Conservation (phyloP, 2,888 invertebrate species). For the Gonocerus acuteangulatus region DNA sequence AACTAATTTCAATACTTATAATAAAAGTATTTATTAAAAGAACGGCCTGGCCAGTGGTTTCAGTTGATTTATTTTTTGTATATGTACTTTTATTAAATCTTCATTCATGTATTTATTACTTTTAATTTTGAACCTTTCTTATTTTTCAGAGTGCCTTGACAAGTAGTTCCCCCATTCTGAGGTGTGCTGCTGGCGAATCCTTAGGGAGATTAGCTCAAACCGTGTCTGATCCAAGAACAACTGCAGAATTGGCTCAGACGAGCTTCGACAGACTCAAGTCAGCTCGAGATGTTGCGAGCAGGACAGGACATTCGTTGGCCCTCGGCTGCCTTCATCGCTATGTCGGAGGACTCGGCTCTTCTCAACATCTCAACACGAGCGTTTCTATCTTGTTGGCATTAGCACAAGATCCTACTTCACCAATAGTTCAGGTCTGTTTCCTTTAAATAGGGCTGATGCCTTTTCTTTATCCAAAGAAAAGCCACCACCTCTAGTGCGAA, state of each 20-base stretch:
- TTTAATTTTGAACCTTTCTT: slow-evolving; percentile 12
- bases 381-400: slow-evolving; percentile 89
- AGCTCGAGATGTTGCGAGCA: slow-evolving; percentile 75
- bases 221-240: slow-evolving; percentile 75
- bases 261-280: slow-evolving; percentile 82
- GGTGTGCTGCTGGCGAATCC: slow-evolving; percentile 92
- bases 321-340: slow-evolving; percentile 94
- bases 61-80: too few species aligned
- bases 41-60: too few species aligned
- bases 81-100: too few species aligned
- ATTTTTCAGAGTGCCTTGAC: slow-evolving; percentile 57
- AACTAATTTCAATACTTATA: too few species aligned
- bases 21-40: too few species aligned
- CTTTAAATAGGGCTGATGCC: too few species aligned
- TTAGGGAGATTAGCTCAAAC: slow-evolving; percentile 89
- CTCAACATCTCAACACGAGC: slow-evolving; percentile 87
- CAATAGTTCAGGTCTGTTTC: slow-evolving; percentile 74
- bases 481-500: too few species aligned
- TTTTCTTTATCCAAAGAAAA: too few species aligned
- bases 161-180: slow-evolving; percentile 66
- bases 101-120: slow-evolving; percentile 7
- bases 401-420: slow-evolving; percentile 86
- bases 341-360: slow-evolving; percentile 91
- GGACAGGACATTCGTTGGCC: slow-evolving; percentile 83
- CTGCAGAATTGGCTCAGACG: slow-evolving; percentile 80